Base-by-base conservation (phyloP, 1,140 invertebrate genomes). In the Capitella teleta region DNA sequence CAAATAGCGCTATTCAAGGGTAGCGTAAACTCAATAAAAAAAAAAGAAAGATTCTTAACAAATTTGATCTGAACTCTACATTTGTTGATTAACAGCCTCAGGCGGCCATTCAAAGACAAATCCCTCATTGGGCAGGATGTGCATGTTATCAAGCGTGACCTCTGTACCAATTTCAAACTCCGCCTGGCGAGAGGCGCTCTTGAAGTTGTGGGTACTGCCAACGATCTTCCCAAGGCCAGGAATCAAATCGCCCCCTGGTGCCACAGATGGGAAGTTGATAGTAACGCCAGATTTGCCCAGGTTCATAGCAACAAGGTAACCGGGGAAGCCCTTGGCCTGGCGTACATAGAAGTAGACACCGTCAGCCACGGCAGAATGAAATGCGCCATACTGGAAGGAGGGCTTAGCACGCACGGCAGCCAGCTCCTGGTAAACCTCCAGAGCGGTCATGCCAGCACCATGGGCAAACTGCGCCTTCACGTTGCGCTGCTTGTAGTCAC, bases 351-450 rank as follows among this genome's bases (percentile, higher is more conserved):
- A 59, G n/a, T 69, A 44, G 18, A 68, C 48, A 37, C 60, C 61
- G 6, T 59, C 40, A 4, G 40, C 54, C 61, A 67, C 49, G 0
- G 55, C 30, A 2, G 51, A 47, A 21, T 54, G 47, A 14, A 65
- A 52, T 5, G 56, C 41, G 5, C 73, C 73, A 58, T 62, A 72
- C 48, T 62, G 61, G 41, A 74, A 56, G 0, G 72, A 69, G 28
- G 66, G 65, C 5, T 65, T 56, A 3, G 49, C 38, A 24, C 68
- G 49, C 5, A 75, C 57, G 25, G 58, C 45, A 3, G 57, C 50
- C 14, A 74, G 49, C 5, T 59, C 45, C 34, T 55, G 57, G 51
- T 65, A 70, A 5, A 64, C 55, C 23, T 69, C 56, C 52, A 59
- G 45, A 37, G 48, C 19, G 10, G 24, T 30, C 36, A 51, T 36